These are phyloP conservation scores for Pterocles burchelli DNA, from an alignment of 2,113 vertebrate genomes.

Conservation along the genomic window DNA sequence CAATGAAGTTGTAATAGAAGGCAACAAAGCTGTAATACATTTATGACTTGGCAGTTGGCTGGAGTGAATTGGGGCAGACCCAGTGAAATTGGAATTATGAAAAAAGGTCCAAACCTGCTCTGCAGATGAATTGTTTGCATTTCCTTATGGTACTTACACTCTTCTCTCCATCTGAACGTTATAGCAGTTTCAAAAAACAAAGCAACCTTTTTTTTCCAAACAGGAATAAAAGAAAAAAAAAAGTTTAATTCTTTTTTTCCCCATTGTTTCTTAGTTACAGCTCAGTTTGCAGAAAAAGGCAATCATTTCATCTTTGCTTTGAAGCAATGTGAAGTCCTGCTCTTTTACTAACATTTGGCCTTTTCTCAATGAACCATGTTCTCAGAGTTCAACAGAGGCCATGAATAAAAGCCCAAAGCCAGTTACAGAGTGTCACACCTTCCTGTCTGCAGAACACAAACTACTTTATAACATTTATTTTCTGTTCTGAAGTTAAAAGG, in stretches of 20 bases:
- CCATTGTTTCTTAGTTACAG: neutral
- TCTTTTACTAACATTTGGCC: slow-evolving; percentile 56
- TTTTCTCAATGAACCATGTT: slow-evolving; percentile 61
- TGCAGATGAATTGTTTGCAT: neutral
- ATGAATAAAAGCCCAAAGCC: slow-evolving; percentile 70
- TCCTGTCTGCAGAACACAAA: slow-evolving; percentile 54
- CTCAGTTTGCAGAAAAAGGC: neutral
- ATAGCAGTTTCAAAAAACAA: neutral
- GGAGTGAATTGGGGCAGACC: neutral
- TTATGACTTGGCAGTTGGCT: neutral
- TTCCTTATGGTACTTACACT: neutral
- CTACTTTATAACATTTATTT: slow-evolving; percentile 70
- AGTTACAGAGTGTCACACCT: slow-evolving; percentile 62
- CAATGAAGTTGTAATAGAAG: slow-evolving; percentile 15
- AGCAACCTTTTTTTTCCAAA: neutral
- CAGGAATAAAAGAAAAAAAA: neutral
- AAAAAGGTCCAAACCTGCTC: neutral
- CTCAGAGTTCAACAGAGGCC: slow-evolving; percentile 67
- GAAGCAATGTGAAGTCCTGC: neutral
- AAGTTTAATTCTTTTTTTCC: neutral
- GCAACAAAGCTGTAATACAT: slow-evolving; percentile 4
- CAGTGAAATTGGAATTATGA: neutral
- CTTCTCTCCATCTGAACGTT: neutral
- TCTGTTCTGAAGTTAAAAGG: slow-evolving; percentile 67
- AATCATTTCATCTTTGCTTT: neutral